Conservation (phyloP, 2,797 vertebrate species). For the Lepidocolaptes lacrymiger region DNA sequence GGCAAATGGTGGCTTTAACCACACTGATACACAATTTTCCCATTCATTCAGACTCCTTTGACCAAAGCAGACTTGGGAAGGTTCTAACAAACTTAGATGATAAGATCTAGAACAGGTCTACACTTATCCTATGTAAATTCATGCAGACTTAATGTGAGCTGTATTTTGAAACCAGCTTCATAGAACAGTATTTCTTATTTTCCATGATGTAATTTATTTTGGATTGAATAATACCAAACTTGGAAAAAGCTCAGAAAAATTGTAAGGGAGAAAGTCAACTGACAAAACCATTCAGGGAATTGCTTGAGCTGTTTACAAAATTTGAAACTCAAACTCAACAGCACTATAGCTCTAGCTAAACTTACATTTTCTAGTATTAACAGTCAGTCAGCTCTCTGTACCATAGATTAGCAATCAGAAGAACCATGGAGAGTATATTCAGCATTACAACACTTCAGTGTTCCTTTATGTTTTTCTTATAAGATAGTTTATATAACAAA, state of each 20-base stretch:
- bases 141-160: neutral
- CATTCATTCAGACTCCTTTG: neutral
- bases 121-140: conserved; percentile 31
- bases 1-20: neutral
- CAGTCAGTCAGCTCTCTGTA: neutral
- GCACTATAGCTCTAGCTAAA: conserved; percentile 5
- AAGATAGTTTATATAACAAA: conserved; percentile 19
- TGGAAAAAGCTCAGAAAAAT: conserved; percentile 30
- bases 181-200: conserved; percentile 40
- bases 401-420: neutral
- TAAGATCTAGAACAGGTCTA: conserved; percentile 8
- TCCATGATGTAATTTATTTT: conserved; percentile 56
- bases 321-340: conserved; percentile 33
- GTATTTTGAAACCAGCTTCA: conserved; percentile 50
- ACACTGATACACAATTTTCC: neutral
- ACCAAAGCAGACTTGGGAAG: conserved; percentile 6
- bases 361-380: neutral
- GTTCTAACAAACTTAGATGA: neutral
- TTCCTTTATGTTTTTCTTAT: conserved; percentile 4
- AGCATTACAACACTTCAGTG: neutral
- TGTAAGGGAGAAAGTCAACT: neutral
- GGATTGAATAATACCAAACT: conserved; percentile 23
- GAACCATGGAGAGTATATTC: neutral
- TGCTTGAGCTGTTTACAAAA: conserved; percentile 55
- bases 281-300: conserved; percentile 21